Percentiles rank a stretch among this genome's conserved stretches.
These are phyloP conservation scores for Poeciliopsis occidentalis DNA, from an alignment of 2,113 vertebrate genomes.

Conservation along the genomic window DNA sequence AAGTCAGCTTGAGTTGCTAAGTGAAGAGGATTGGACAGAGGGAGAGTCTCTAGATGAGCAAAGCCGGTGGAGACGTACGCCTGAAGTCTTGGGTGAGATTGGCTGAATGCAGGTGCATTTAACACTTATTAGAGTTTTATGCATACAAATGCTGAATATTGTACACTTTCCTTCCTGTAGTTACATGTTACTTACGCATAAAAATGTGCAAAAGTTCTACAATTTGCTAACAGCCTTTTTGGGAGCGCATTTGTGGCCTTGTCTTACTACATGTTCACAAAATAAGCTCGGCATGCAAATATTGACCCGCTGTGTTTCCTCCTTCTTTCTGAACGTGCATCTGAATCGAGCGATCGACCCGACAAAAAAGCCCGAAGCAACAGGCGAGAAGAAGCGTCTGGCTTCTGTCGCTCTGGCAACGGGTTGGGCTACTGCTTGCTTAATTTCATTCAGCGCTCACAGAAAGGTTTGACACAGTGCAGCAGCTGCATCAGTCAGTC, in stretches of 20 bases:
- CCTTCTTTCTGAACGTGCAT: constrained; percentile 47
- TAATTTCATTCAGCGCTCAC: constrained; percentile 45
- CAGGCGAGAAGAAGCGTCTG: constrained; percentile 50
- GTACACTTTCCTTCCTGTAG: background rate
- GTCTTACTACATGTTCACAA: background rate
- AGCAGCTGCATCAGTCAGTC: constrained; percentile 36
- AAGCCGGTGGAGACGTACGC: background rate
- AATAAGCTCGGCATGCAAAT: background rate
- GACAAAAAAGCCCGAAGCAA: constrained; percentile 50
- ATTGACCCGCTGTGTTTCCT: constrained; percentile 30
- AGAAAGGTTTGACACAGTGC: constrained; percentile 41
- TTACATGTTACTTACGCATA: background rate
- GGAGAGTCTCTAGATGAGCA: background rate
- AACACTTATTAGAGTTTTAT: background rate
- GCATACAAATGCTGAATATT: too few relatives aligned
- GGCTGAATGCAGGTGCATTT: background rate
- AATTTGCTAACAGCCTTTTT: background rate
- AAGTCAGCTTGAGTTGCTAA: too few relatives aligned
- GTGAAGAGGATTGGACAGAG: background rate
- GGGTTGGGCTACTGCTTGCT: constrained; percentile 45
- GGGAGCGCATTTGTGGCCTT: background rate
- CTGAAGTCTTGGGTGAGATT: background rate
- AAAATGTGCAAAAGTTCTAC: background rate
- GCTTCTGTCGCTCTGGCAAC: constrained; percentile 70
- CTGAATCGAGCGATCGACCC: constrained; percentile 39